Base-by-base conservation (phyloP, 1,140 invertebrate species). In the Venustaconcha ellipsiformis region DNA sequence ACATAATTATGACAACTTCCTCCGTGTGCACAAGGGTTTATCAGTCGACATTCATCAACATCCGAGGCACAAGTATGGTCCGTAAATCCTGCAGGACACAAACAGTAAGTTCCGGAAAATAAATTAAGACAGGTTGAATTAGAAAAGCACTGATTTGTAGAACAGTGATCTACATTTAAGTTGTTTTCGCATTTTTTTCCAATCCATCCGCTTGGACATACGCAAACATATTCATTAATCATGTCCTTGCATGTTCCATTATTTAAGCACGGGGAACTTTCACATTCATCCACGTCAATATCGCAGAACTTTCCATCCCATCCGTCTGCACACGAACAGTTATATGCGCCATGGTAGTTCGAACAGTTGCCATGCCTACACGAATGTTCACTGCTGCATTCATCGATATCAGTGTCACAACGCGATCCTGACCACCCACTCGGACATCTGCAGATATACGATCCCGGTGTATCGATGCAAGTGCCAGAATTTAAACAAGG, bases 261-360 rank as follows among this genome's bases (percentile, higher is more conserved):
- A 68, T 85, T 81, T 20, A 72, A 58, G 72, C 86, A 88, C 1
- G 97, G 97, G 88, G 95, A 94, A 86, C 98, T 97, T 23, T 95
- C 94, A 90, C 98, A 99, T 87, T 99, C 86, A 75, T 88, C 78
- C 14, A 86, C 79, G 37, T 87, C 74, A 6, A 60, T 17, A 23
- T 82, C 80, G 75, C 88, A 89, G 55, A 66, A 77, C 1, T 14
- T 26, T n/a, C 88, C 87, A 11, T 83, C 82, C 78, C 78, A 88
- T 18, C 97, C 97, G 4, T 94, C 93, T 82, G 95, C 94, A 88
- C 97, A 98, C 82, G 96, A 95, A 88, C 96, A 98, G 76, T 91
- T 92, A 70, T 72, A 83, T 63, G 37, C 4, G 8, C 37, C 37
- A 37, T 37, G 1, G 37, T 37, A 37, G 37, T 37, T 37, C 3